Base-by-base conservation (phyloP, 1,140 invertebrate species). In the Coelopa frigida region DNA sequence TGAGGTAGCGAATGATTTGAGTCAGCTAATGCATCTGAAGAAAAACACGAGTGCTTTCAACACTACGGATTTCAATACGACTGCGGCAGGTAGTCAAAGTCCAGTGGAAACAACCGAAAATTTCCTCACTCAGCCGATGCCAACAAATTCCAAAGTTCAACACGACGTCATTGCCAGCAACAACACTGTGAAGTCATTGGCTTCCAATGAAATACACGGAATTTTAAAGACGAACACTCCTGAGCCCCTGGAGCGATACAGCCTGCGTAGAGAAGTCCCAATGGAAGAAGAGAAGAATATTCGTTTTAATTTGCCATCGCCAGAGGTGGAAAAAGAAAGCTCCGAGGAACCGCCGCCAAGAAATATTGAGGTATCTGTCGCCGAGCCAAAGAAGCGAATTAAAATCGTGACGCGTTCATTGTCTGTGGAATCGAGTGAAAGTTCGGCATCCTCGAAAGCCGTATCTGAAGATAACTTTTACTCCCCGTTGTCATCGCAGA, bases 1-100 rank as follows among this genome's bases (percentile, higher is more conserved):
- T 6, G 44, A 56, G 8, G 15, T 63, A 12, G 41, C 41, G 0
- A 20, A 53, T 5, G 50, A 51, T n/a, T 41, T 58, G 6, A 14
- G 20, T 11, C 48, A 32, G 0, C 53, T 47, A 23, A 49, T 44
- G 21, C 26, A 49, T 29, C 32, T 31, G 8, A 49, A 44, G 22
- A 44, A 44, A 20, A 24, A 22, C 7, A 15, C 41, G 0, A 32
- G 7, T 14, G 31, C 38, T 4, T 39, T 44, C 6, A 44, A 29
- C 29, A 29, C 41, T 37, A 15, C 7, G 5, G 41, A 22, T 44
- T 49, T 32, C 21, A 23, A 24, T 39, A n/a, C n/a, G n/a, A n/a
- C n/a, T n/a, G n/a, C n/a, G n/a, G n/a, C n/a, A n/a, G n/a, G n/a
- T n/a, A n/a, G n/a, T n/a, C n/a, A 27, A 29, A 6, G 22, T 12